These are phyloP conservation scores for Cladorhizidae sp. DNA, from an alignment of 37 sponge, comb jelly and placozoan species.

Conservation along the genomic window DNA sequence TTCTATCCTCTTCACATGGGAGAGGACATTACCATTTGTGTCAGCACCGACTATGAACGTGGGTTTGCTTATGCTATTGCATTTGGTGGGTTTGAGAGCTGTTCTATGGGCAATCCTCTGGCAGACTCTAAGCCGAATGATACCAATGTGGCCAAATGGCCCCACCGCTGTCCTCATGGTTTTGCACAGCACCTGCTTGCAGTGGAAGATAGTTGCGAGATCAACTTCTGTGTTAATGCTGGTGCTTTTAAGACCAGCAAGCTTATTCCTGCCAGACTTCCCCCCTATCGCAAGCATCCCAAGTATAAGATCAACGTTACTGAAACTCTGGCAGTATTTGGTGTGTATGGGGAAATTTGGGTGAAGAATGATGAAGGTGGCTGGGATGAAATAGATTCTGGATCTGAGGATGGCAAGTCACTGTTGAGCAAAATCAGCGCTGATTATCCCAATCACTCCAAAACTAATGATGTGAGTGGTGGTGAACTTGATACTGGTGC, in stretches of 20 bases:
- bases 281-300: constrained; percentile 54
- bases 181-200: constrained; percentile 53
- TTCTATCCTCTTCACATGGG: constrained; percentile 59
- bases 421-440: background rate
- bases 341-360: constrained; percentile 22
- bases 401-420: background rate
- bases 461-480: background rate
- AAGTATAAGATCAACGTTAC: constrained; percentile 31
- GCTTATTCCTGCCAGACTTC: constrained; percentile 24
- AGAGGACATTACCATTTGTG: constrained; percentile 60
- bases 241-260: constrained; percentile 5
- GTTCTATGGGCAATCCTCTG: constrained; percentile 68
- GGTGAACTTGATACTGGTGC: constrained; percentile 3
- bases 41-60: constrained; percentile 59
- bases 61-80: constrained; percentile 48
- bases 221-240: constrained; percentile 63
- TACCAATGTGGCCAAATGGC: constrained; percentile 17
- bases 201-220: constrained; percentile 73
- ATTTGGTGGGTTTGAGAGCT: constrained; percentile 82
- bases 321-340: constrained; percentile 34
- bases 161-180: constrained; percentile 53
- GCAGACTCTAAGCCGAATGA: constrained; percentile 8
- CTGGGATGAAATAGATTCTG: constrained; percentile 14
- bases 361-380: constrained; percentile 12
- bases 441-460: background rate